Percentiles rank a stretch among this genome's conserved stretches.
Conservation (phyloP, 2,888 invertebrate species). For the Listrodromus nycthemerus region DNA sequence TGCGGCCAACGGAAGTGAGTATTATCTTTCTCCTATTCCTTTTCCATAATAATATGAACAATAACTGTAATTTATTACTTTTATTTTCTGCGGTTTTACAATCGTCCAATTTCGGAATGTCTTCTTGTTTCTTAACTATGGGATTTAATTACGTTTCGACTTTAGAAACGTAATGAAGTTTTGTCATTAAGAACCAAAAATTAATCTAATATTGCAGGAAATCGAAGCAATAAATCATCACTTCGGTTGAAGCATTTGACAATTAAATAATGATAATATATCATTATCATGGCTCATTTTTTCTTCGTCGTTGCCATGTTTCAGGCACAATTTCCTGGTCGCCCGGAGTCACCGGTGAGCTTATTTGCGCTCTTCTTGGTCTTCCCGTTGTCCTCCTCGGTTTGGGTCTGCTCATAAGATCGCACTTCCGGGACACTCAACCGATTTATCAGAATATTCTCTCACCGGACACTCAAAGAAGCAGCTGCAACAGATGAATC, state of each 20-base stretch:
- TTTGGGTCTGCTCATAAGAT: conserved; percentile 85
- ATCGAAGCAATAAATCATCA: background rate
- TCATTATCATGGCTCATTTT: background rate
- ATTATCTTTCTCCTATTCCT: background rate
- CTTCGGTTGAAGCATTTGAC: no score
- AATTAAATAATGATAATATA: background rate
- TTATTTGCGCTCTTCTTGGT: conserved; percentile 87
- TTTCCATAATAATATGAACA: no score
- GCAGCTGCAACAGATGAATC: conserved; percentile 80
- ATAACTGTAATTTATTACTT: background rate
- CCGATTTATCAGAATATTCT: conserved; percentile 74
- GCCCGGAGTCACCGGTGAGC: conserved; percentile 87
- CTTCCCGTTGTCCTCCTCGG: conserved; percentile 87
- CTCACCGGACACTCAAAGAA: conserved; percentile 75
- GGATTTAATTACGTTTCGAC: no score
- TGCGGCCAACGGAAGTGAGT: conserved; percentile 80
- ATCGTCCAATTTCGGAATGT: no score
- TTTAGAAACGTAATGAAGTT: no score
- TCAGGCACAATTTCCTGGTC: conserved; percentile 85
- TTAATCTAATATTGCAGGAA: no score
- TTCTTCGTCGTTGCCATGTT: background rate
- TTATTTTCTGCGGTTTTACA: background rate
- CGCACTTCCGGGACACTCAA: conserved; percentile 85
- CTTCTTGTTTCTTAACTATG: no score
- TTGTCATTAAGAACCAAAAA: no score